Evolutionary conservation across 2,113 vertebrate species (phyloP).

Genomic region (Castor canadensis): DNA sequence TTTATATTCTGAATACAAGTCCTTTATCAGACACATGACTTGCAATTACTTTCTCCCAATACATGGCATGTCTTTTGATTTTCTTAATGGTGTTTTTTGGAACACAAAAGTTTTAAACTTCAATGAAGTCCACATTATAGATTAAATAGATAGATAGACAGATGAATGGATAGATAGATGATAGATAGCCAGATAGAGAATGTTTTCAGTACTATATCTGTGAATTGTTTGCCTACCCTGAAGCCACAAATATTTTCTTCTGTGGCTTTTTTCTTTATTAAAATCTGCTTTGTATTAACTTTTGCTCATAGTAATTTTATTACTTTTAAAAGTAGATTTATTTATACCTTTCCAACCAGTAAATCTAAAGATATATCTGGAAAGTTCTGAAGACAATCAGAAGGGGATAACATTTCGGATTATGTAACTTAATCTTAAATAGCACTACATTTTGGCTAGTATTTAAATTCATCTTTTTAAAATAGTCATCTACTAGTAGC

Average conservation of each 20-base stretch:
- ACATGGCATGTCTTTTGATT: neutral
- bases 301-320: neutral
- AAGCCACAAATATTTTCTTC: neutral
- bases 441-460: neutral
- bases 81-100: neutral
- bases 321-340: neutral
- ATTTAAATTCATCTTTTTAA: constrained; percentile 30
- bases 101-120: neutral
- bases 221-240: neutral
- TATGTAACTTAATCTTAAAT: neutral
- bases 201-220: neutral
- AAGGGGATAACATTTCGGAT: neutral
- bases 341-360: neutral
- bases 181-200: neutral
- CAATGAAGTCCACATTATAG: neutral
- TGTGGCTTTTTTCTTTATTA: neutral
- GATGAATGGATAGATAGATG: neutral
- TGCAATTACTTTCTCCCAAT: neutral
- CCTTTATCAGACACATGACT: neutral
- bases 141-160: neutral
- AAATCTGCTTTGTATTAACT: neutral
- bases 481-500: neutral
- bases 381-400: neutral
- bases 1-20: neutral
- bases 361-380: neutral